phyloP scores from a whole-genome alignment of 2,797 vertebrate genomes.

The Zalophus californianus region DNA sequence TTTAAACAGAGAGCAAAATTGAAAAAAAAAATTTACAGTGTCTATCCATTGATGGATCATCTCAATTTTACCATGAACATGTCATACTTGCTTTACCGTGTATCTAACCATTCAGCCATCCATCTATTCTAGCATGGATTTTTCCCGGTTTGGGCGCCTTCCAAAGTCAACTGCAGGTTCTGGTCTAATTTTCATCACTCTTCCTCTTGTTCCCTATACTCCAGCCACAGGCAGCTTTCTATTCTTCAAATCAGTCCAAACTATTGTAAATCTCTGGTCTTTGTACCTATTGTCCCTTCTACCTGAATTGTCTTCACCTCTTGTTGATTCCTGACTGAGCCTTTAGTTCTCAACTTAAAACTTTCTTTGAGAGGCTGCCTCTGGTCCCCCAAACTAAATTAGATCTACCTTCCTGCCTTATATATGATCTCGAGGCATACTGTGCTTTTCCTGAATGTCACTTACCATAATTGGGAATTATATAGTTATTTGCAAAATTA shows the following conservation, averaged over 20 bases:
- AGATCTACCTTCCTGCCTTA: not conserved
- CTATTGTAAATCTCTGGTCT: not conserved
- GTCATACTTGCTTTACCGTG: not conserved
- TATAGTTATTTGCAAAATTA: not conserved
- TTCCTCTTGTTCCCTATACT: not conserved
- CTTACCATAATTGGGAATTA: not conserved
- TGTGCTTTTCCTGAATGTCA: not conserved
- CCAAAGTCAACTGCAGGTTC: not conserved
- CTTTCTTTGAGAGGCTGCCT: not conserved
- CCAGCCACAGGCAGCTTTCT: not conserved
- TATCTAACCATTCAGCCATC: not conserved
- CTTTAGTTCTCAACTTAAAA: conserved; percentile 3
- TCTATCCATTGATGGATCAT: not conserved
- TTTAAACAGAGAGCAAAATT: not conserved
- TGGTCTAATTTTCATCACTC: not conserved
- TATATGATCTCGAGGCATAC: not conserved
- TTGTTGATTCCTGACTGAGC: not conserved
- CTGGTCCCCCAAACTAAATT: not conserved
- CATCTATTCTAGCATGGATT: not conserved
- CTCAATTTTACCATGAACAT: not conserved
- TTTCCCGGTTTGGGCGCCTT: not conserved
- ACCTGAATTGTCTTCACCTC: not conserved
- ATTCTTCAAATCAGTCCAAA: not conserved
- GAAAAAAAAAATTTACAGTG: not conserved
- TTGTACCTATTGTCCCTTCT: not conserved